phyloP scores from a whole-genome alignment of 1,140 invertebrate genomes.

The Solenopsis invicta region DNA sequence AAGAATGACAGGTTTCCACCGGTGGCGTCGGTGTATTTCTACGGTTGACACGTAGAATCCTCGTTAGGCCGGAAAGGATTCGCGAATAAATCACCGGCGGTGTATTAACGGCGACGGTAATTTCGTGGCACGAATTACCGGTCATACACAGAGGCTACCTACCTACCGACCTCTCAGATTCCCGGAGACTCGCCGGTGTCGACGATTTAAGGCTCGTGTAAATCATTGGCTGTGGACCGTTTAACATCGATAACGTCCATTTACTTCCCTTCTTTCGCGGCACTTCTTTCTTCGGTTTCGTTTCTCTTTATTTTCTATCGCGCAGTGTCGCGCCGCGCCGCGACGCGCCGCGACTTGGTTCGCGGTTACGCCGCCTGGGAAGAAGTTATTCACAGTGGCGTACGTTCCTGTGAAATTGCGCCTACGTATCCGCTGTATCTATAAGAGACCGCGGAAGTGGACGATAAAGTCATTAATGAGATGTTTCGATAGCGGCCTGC shows the following conservation, averaged over 20 bases:
- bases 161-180: constrained; percentile 34
- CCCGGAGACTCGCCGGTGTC: neutral
- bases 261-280: neutral
- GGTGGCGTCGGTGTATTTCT: constrained; percentile 59
- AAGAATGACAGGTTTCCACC: constrained; percentile 54
- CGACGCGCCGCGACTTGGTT: neutral
- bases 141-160: constrained; percentile 29
- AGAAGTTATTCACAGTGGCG: constrained; percentile 14
- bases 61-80: constrained; percentile 54
- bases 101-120: constrained; percentile 56
- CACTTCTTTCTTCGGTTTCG: neutral
- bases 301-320: constrained; percentile 11
- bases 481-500: constrained; percentile 63
- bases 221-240: constrained; percentile 35
- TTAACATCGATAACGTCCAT: constrained; percentile 27
- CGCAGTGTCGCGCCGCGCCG: neutral
- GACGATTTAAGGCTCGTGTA: constrained; percentile 50
- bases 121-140: constrained; percentile 59
- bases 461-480: constrained; percentile 65
- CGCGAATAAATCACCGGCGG: constrained; percentile 55
- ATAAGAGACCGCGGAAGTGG: constrained; percentile 26
- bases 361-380: neutral
- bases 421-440: constrained; percentile 2
- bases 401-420: constrained; percentile 8
- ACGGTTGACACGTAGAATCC: constrained; percentile 54